A percentile compares a stretch with the other conserved stretches of the same genome.
These are phyloP conservation scores for Corythornis leucogaster DNA, from an alignment of 2,797 vertebrate species.

Conservation along the genomic window DNA sequence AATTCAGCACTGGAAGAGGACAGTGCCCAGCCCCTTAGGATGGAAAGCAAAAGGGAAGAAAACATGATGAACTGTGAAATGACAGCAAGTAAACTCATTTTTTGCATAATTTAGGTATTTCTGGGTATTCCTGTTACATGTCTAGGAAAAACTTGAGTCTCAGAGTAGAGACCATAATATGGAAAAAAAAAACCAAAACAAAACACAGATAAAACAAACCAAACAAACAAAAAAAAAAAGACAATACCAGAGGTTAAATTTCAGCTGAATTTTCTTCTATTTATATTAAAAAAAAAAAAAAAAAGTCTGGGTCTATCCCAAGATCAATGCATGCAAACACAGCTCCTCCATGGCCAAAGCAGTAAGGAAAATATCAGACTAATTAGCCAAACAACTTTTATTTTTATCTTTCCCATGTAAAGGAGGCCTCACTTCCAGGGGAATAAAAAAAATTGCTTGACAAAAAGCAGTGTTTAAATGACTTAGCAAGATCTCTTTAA, in stretches of 20 bases:
- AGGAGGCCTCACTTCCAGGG: not conserved
- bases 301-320: not conserved
- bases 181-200: not conserved
- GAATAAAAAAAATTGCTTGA: not conserved
- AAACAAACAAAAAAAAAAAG: not conserved
- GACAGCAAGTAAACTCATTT: not conserved
- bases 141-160: not conserved
- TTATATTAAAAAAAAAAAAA: not conserved
- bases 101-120: not conserved
- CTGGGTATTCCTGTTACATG: not conserved
- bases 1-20: not conserved
- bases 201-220: too few species aligned
- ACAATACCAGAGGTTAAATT: not conserved
- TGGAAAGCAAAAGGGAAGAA: not conserved
- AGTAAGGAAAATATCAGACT: not conserved
- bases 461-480: not conserved
- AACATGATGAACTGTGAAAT: not conserved
- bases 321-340: not conserved
- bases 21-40: not conserved
- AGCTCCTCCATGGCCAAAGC: not conserved
- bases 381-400: not conserved
- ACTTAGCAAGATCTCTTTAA: slow-evolving; percentile 4
- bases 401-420: not conserved
- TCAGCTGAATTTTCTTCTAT: not conserved
- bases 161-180: rapidly evolving